Evolutionary conservation across 2,888 invertebrate species (phyloP), one percentile per base, ranked within the genome.

Genomic region (Archips xylosteana): DNA sequence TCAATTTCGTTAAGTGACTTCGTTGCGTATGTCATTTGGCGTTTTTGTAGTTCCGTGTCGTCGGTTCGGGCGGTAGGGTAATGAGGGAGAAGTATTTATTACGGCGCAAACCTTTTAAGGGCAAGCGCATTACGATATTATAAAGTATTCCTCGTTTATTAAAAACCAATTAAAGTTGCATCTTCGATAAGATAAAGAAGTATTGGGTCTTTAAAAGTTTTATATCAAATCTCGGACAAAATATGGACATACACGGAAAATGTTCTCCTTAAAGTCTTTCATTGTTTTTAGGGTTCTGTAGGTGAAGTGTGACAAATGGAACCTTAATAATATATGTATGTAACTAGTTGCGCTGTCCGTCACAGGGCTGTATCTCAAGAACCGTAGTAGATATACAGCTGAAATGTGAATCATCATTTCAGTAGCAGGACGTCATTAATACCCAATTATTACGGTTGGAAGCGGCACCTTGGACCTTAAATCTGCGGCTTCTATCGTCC

Each of bases 21-120:
- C 88, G 87, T 85, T 81, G 82, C 82, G 89, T 88, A 91, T 90
- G 91, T 94, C 92, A 92, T 93, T 92, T 93, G 84, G 86, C 77
- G 91, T 92, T 94, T 94, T 94, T 93, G 90, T 84, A 80, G 79
- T 78, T 81, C 76, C 83, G 81, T 82, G 85, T 86, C 85, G 83
- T 83, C 92, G 83, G 87, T 90, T 92, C 90, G 91, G 92, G 92
- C 87, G 93, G 93, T 90, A 92, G 85, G 87, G 89, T 92, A 93
- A 94, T 93, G 92, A 92, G 88, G 83, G 84, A 84, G 87, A 88
- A 88, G 87, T 90, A 91, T 92, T 91, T 91, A 92, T 92, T 91
- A 88, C 87, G 81, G 81, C 78, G 81, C 78, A 78, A 79, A 76
- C 73, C 70, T 75, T 76, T 88, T 89, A 89, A 89, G 89, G 78